Base-by-base conservation (phyloP, 2,797 vertebrate genomes). In the Sebastiscus tertius region DNA sequence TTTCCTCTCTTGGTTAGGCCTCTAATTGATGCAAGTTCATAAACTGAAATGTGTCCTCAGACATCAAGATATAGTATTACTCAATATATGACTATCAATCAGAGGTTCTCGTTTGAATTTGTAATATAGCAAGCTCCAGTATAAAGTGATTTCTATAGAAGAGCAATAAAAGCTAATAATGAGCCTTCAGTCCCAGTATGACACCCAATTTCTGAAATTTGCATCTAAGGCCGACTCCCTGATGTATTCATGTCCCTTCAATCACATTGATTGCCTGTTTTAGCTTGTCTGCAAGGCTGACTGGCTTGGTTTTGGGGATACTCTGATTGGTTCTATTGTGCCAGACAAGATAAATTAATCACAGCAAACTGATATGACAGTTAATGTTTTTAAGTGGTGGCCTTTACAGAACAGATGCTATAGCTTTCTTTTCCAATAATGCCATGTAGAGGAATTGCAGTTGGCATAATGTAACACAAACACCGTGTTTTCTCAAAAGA, bases 241-340 rank as follows among this genome's bases (percentile, higher is more conserved):
- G 71, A 82, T 87, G 81, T 81, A 81, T 89, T 85, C 62, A 81
- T 75, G 60, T 75, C 29, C 77, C 67, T 76, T 90, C 83, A 86
- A 75, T 92, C 79, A 89, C 73, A 70, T 55, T 88, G 81, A 87
- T 85, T 83, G 81, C 77, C 58, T 85, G 56, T 62, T 82, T 80
- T 62, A 85, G 79, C 73, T 84, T 69, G 73, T 79, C 88, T 78
- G 46, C 49, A 67, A 56, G 66, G 54, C 65, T 36, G 42, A 27
- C 63, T 65, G 56, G 61, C 77, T 79, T 61, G 65, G 75, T 81
- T 80, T 85, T 39, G 46, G 64, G 70, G 55, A 80, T 83, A 79
- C 84, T 89, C 85, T 84, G 75, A 89, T 86, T 90, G 70, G 85
- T 86, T 87, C 64, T 64, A 81, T 89, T 89, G 74, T 83, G 65